A percentile compares a stretch with the other conserved stretches of the same genome.
Conservation (phyloP, 2,888 invertebrate genomes). For the Cylindroiulus punctatus region DNA sequence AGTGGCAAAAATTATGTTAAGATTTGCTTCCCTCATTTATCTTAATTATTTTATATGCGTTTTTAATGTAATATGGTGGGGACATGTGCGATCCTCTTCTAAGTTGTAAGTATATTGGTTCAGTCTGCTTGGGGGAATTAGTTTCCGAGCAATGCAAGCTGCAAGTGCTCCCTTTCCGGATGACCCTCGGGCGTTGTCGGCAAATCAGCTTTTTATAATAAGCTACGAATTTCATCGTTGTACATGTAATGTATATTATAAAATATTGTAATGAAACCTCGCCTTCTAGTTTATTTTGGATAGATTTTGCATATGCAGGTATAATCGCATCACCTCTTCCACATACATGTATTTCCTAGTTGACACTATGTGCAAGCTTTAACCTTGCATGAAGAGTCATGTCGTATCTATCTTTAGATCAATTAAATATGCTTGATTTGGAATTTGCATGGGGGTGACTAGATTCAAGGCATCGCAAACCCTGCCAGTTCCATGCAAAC, state of each 20-base stretch:
- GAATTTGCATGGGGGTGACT: no score
- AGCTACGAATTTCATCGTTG: neutral
- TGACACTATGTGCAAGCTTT: no score
- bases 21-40: neutral
- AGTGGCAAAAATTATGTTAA: neutral
- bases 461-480: no score
- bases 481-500: no score
- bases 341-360: no score
- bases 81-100: neutral
- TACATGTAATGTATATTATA: constrained; percentile 13
- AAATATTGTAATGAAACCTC: neutral
- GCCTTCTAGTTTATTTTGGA: no score
- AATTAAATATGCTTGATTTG: no score
- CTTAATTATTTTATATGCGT: neutral
- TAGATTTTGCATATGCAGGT: no score
- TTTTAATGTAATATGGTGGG: neutral
- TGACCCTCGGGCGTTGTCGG: neutral
- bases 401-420: no score
- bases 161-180: neutral
- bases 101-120: neutral
- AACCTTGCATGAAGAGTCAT: no score
- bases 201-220: neutral
- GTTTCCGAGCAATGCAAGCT: neutral
- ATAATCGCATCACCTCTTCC: no score
- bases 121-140: neutral